A percentile compares a stretch with the other conserved stretches of the same genome.
phyloP scores from a whole-genome alignment of 2,113 vertebrate species.

The Nesogale talazaci region DNA sequence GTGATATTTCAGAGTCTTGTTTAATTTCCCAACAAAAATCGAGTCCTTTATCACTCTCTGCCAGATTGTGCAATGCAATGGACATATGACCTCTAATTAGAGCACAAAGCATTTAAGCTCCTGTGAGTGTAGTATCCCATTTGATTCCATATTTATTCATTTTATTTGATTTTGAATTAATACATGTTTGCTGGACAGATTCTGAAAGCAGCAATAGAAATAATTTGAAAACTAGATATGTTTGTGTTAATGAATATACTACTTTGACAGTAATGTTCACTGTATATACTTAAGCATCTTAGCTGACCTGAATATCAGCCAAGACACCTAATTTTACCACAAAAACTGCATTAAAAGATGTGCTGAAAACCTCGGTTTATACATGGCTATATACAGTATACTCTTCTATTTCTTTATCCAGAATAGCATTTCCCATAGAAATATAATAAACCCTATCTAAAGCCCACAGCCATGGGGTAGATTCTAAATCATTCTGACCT shows the following conservation, averaged over 20 bases:
- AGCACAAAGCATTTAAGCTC: slow-evolving; percentile 11
- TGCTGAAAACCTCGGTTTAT: no score
- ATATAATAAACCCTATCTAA: not conserved
- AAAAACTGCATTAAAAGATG: no score
- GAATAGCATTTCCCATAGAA: not conserved
- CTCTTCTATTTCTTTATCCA: not conserved
- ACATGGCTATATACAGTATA: no score
- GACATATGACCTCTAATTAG: slow-evolving; percentile 46
- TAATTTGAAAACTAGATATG: slow-evolving; percentile 32
- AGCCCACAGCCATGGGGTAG: no score
- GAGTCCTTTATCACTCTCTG: slow-evolving; percentile 56
- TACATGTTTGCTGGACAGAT: slow-evolving; percentile 13
- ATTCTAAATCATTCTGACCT: no score
- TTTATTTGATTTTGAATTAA: slow-evolving; percentile 42
- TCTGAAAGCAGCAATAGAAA: slow-evolving; percentile 45
- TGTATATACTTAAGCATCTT: not conserved
- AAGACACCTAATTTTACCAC: no score
- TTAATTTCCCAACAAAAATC: slow-evolving; percentile 49
- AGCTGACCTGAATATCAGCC: no score
- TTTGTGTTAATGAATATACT: slow-evolving; percentile 16
- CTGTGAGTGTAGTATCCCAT: not conserved
- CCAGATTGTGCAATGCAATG: slow-evolving; percentile 32
- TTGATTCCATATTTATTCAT: slow-evolving; percentile 27
- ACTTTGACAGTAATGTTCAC: not conserved
- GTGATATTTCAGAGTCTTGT: slow-evolving; percentile 21